Base-by-base conservation (phyloP, 2,888 invertebrate species). In the Chymomyza procnemis region DNA sequence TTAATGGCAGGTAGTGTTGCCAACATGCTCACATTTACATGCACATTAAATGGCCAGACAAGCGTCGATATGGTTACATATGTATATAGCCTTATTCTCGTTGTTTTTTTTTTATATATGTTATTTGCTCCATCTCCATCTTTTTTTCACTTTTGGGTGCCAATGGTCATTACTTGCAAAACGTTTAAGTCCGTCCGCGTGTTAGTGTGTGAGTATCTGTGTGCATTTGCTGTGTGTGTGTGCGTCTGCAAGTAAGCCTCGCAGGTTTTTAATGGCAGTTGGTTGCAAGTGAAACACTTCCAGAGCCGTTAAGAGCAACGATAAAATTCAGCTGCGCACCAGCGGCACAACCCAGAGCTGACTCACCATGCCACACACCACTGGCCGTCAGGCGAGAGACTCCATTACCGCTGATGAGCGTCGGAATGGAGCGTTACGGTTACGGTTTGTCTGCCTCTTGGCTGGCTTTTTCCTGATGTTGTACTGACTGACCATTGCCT, bases 281-380 rank as follows among this genome's bases (percentile, higher is more conserved):
- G 50, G 52, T 30, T 50, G 30, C 30, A 26, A 16, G 52, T n/a
- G 26, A 64, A 71, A 76, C 76, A 78, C 82, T 87, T 54, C 66
- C 80, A 75, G 82, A 81, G 82, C 79, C 83, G 82, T 83, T 86
- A 86, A 84, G 82, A 72, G 81, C 59, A 69, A 76, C 78, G 74
- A 86, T 83, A 84, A 83, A 83, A 86, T 61, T 85, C 87, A 83
- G 85, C 76, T 71, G 87, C 67, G 48, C 61, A 65, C 67, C 67
- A 59, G 18, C n/a, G 73, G 22, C 54, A 21, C 54, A 18, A 54
- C 54, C 54, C 54, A 18, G 18, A 50, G 73, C 68, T 72, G 63
- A 60, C 59, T 6, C 2, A 14, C 48, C 8, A 21, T 5, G 4
- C 18, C 14, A 19, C 8, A 4, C 16, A n/a, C 50, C n/a, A 4